These are phyloP conservation scores for Ophthalmolycus amberensis DNA, from an alignment of 2,113 vertebrate species.

Conservation along the genomic window DNA sequence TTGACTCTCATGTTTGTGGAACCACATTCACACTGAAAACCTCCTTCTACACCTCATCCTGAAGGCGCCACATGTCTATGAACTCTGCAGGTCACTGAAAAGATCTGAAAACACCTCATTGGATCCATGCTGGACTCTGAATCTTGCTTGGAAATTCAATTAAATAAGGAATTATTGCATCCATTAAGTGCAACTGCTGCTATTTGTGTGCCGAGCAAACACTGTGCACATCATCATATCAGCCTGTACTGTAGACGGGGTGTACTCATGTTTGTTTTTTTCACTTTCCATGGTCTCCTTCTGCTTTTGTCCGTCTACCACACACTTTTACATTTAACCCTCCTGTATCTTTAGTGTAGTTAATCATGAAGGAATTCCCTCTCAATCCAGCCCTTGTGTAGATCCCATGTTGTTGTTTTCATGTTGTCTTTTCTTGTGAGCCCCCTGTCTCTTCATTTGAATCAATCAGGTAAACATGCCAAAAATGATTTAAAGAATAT, in stretches of 20 bases:
- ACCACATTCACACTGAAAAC: not conserved
- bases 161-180: not conserved
- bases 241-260: constrained; percentile 34
- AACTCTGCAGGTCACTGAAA: not conserved
- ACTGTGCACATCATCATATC: constrained; percentile 12
- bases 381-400: not conserved
- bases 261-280: not conserved
- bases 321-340: not conserved
- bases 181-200: constrained; percentile 44
- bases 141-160: not conserved
- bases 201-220: constrained; percentile 30
- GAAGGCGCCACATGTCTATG: not conserved
- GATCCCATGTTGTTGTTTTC: constrained; percentile 23
- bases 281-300: not conserved
- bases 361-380: not conserved
- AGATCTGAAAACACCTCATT: not conserved
- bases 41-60: not conserved
- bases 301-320: not conserved
- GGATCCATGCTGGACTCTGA: not conserved
- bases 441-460: constrained; percentile 18
- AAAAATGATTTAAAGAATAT: constrained; percentile 45
- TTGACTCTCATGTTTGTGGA: not conserved
- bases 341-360: not conserved
- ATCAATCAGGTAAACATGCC: constrained; percentile 45
- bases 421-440: not conserved